Evolutionary conservation across 2,113 vertebrate species (phyloP).

Genomic region (Dascyllus trimaculatus): DNA sequence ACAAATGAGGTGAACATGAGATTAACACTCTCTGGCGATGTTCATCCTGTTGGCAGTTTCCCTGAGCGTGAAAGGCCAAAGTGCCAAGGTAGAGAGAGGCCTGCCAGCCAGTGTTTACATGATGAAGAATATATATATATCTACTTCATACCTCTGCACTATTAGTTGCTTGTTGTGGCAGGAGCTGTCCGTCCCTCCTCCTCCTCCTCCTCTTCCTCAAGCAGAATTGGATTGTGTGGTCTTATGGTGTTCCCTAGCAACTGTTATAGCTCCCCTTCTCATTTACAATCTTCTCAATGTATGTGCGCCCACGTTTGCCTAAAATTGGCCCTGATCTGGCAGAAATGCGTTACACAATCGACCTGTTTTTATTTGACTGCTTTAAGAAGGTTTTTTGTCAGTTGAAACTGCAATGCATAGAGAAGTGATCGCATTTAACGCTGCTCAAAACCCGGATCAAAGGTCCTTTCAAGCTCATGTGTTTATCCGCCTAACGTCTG

Average conservation of each 20-base stretch:
- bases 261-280: slow-evolving; percentile 47
- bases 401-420: neutral
- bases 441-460: too few relatives aligned
- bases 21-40: slow-evolving; percentile 14
- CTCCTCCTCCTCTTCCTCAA: slow-evolving; percentile 44
- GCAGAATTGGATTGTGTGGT: slow-evolving; percentile 50
- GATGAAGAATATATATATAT: neutral
- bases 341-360: slow-evolving; percentile 35
- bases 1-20: slow-evolving; percentile 46
- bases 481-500: neutral
- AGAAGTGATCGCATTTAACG: neutral
- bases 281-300: slow-evolving; percentile 61
- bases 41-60: slow-evolving; percentile 24
- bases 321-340: slow-evolving; percentile 51
- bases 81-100: slow-evolving; percentile 21
- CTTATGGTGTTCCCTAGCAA: slow-evolving; percentile 78
- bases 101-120: slow-evolving; percentile 48
- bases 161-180: slow-evolving; percentile 42
- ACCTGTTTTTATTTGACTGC: slow-evolving; percentile 3
- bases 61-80: slow-evolving; percentile 11
- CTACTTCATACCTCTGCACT: slow-evolving; percentile 16
- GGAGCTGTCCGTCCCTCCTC: slow-evolving; percentile 46
- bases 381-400: neutral
- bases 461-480: neutral
- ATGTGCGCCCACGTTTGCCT: slow-evolving; percentile 58